Base-by-base conservation (phyloP, 1,140 invertebrate species). In the Zaprionus davidi region DNA sequence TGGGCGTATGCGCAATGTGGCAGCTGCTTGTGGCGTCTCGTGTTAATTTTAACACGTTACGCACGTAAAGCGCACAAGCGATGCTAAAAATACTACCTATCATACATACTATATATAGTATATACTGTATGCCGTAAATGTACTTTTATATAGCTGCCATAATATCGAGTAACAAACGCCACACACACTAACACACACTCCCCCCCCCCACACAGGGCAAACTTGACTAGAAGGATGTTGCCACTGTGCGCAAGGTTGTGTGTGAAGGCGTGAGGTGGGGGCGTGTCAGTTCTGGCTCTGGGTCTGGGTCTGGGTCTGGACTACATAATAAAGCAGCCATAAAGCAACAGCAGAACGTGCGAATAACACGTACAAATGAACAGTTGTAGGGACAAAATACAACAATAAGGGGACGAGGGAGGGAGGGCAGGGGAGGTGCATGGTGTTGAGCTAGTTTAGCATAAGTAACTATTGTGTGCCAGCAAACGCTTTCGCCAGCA, bases 31-130 rank as follows among this genome's bases (percentile, higher is more conserved):
- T 71, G 72, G 78, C 57, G 62, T 59, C 59, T 81, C 68, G 73
- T 78, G 82, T 84, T 88, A 88, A 90, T 88, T 88, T 88, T 90
- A 88, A 90, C 84, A 84, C 84, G 84, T 90, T 84, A 87, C 83
- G 77, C 83, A 88, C 83, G 84, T 87, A 87, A 79, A 71, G 65
- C 64, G 65, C 65, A 73, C 64, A 69, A 73, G 80, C 75, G 69
- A 78, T 84, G 81, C 84, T 81, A 90, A 90, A 88, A 88, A 88
- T 88, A 88, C 82, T 84, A 90, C 79, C 77, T 44, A 83, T 86
- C 80, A 82, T 69, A 60, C 67, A 78, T 78, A 78, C 60, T 28
- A 57, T n/a, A 31, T 28, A 31, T 56, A 28, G 24, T 65, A 66
- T 55, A 20, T 59, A 22, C 11, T 65, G 22, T 68, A 79, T 58